A percentile compares a stretch with the other conserved stretches of the same genome.
Conservation (phyloP, 2,113 vertebrate genomes). For the Narcine bancroftii region DNA sequence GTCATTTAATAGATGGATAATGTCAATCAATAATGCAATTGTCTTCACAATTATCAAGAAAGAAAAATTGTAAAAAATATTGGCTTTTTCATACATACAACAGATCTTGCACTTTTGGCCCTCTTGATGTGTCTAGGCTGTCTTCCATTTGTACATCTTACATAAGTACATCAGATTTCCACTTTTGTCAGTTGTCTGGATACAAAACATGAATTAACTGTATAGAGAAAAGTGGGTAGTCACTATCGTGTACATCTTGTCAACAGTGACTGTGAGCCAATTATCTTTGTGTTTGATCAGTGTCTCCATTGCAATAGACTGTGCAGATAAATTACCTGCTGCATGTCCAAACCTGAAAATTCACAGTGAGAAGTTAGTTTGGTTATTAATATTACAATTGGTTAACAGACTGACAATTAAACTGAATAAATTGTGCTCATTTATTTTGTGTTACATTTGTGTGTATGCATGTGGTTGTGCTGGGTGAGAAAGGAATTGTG, state of each 20-base stretch:
- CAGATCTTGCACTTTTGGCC: background rate
- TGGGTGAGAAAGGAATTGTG: too few species aligned
- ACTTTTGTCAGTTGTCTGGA: background rate
- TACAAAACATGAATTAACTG: too few species aligned
- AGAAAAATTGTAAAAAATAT: background rate
- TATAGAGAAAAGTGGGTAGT: too few species aligned
- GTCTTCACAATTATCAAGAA: background rate
- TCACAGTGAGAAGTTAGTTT: too few species aligned
- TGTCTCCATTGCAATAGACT: background rate
- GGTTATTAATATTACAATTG: too few species aligned
- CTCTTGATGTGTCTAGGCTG: background rate
- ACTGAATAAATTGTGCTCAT: too few species aligned
- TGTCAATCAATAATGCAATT: background rate
- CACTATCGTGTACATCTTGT: too few species aligned
- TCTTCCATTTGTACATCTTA: background rate
- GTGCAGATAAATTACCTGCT: background rate
- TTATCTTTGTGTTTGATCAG: background rate
- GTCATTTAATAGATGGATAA: background rate
- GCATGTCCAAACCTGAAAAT: too few species aligned
- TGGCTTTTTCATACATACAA: background rate
- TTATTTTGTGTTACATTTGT: too few species aligned
- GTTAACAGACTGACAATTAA: too few species aligned
- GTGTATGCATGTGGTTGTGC: too few species aligned
- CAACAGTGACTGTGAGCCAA: too few species aligned
- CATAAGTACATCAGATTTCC: background rate